phyloP scores from a whole-genome alignment of 2,113 vertebrate genomes.

The Melanotaenia duboulayi region DNA sequence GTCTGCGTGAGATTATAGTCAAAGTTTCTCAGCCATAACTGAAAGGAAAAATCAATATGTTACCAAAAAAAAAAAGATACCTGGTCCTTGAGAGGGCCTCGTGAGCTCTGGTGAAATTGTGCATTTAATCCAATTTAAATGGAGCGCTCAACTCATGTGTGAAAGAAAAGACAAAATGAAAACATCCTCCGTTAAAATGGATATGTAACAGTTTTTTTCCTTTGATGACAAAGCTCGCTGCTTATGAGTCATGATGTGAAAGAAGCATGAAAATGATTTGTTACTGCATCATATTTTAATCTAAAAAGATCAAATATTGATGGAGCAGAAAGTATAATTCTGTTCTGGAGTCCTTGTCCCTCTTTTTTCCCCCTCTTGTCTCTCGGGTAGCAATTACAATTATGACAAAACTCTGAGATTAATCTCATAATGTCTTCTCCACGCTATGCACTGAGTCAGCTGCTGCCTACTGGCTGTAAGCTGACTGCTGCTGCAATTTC shows the following conservation, averaged over 20 bases:
- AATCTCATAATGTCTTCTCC: constrained; percentile 41
- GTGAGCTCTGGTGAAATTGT: constrained; percentile 65
- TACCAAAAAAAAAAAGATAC: constrained; percentile 30
- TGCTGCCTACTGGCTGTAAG: constrained; percentile 39
- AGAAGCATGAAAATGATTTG: constrained; percentile 47
- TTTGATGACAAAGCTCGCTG: constrained; percentile 33
- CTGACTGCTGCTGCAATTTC: constrained; percentile 25
- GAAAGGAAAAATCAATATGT: constrained; percentile 39
- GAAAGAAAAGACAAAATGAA: constrained; percentile 60
- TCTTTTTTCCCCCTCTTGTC: constrained; percentile 22
- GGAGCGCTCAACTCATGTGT: constrained; percentile 64
- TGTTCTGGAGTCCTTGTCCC: constrained; percentile 6
- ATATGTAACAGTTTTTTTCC: constrained; percentile 25
- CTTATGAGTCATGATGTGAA: constrained; percentile 47
- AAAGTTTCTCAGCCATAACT: constrained; percentile 41
- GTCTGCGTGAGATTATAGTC: constrained; percentile 23
- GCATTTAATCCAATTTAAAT: constrained; percentile 75
- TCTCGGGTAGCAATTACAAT: constrained; percentile 51
- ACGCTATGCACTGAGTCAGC: constrained; percentile 35
- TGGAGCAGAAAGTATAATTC: constrained; percentile 30
- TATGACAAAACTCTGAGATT: constrained; percentile 47
- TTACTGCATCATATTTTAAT: constrained; percentile 44
- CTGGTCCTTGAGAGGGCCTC: constrained; percentile 50
- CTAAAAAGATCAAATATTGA: constrained; percentile 62
- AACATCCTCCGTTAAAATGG: constrained; percentile 48